A percentile compares a stretch with the other conserved stretches of the same genome.
Evolutionary conservation across 2,888 invertebrate genomes (phyloP).

Genomic region (Nasonia oneida): DNA sequence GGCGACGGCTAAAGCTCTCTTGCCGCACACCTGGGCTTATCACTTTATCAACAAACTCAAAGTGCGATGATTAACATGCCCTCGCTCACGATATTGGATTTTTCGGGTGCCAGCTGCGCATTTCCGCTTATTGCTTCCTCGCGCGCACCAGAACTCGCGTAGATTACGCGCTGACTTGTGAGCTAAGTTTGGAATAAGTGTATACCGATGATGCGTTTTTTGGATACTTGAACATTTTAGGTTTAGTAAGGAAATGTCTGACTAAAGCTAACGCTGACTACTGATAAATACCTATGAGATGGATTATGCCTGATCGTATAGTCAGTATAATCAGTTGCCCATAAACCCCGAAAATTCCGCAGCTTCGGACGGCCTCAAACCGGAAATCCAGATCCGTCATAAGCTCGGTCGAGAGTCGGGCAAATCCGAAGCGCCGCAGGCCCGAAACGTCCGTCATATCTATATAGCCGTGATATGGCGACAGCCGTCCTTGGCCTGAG

Average conservation of each 20-base stretch:
- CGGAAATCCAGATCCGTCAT: background rate
- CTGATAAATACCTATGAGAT: too few relatives aligned
- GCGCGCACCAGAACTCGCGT: background rate
- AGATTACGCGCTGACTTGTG: background rate
- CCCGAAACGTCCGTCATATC: background rate
- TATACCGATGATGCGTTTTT: background rate
- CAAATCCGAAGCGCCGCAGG: constrained; percentile 6
- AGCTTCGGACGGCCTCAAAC: background rate
- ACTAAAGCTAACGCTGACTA: too few relatives aligned
- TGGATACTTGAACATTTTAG: too few relatives aligned
- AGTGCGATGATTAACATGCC: constrained; percentile 47
- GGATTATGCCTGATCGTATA: too few relatives aligned
- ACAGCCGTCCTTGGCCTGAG: background rate
- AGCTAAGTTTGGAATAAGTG: background rate
- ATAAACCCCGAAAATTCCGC: background rate
- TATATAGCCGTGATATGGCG: background rate
- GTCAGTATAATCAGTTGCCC: too few relatives aligned
- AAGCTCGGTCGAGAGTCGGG: background rate
- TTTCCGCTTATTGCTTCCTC: background rate
- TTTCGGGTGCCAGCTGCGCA: constrained; percentile 1
- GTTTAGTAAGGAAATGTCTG: too few relatives aligned
- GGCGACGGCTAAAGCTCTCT: background rate
- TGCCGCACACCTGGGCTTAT: constrained; percentile 36
- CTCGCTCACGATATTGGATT: constrained; percentile 34
- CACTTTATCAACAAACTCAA: constrained; percentile 49